phyloP scores from a whole-genome alignment of 2,888 invertebrate species.

The Norana najaformis region DNA sequence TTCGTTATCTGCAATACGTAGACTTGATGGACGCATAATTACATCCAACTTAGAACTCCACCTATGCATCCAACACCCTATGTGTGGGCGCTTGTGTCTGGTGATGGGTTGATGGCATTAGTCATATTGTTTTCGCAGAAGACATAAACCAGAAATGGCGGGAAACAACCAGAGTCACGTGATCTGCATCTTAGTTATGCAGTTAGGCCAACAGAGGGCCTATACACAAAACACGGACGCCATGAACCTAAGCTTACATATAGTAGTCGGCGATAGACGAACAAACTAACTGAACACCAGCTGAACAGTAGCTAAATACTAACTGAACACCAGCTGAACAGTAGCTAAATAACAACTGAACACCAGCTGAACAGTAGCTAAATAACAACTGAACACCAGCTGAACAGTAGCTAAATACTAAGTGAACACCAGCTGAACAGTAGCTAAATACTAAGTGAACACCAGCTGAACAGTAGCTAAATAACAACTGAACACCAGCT shows the following conservation, averaged over 20 bases:
- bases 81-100: no score
- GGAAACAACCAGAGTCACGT: neutral
- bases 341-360: neutral
- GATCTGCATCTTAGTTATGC: neutral
- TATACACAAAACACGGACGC: no score
- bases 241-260: neutral
- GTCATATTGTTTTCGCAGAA: neutral
- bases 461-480: neutral
- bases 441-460: neutral
- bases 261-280: neutral
- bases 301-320: neutral
- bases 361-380: neutral
- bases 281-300: no score
- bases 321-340: neutral
- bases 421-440: neutral
- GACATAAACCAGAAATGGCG: neutral
- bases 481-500: neutral
- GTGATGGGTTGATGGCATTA: neutral
- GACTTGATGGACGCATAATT: neutral
- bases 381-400: neutral
- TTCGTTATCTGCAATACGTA: neutral
- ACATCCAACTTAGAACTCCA: neutral
- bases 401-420: no score
- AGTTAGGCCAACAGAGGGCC: neutral
- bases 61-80: no score